These are phyloP conservation scores for rabbit (Oryctolagus cuniculus) DNA, from an alignment of 2,113 vertebrate genomes.

Conservation along the genomic window mOryCun1.1 NC_091436.1:44116001-44116500, in stretches of 20 bases:
- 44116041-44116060: neutral
- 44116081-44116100: neutral
- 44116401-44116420: neutral
- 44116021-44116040: neutral
- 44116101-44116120: neutral
- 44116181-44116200: neutral
- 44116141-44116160: neutral
- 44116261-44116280: neutral
- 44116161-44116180: neutral
- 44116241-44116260: neutral
- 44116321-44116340: neutral
- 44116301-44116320: neutral
- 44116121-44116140: neutral
- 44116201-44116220: neutral
- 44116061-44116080: neutral
- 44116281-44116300: neutral
- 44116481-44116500: too few relatives aligned
- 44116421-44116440: too few relatives aligned
- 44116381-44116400: neutral
- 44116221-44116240: neutral
- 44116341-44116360: neutral
- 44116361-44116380: conserved; percentile 6
- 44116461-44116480: too few relatives aligned
- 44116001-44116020: neutral
- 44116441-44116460: too few relatives aligned